Percentiles rank a stretch among this genome's conserved stretches.
phyloP scores from a whole-genome alignment of 2,888 invertebrate genomes.

The Idaea aversata region DNA sequence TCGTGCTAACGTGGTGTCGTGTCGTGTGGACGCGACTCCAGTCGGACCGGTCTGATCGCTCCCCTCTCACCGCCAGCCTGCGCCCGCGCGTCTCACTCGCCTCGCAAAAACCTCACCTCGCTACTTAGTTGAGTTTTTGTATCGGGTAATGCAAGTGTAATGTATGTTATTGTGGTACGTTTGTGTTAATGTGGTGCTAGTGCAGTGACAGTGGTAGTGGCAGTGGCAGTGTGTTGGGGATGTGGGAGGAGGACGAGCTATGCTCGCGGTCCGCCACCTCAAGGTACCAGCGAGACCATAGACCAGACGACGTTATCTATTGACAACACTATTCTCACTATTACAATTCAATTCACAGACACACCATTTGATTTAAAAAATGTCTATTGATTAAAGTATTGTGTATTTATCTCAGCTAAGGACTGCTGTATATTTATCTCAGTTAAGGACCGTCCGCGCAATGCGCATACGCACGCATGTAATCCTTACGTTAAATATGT shows the following conservation, averaged over 20 bases:
- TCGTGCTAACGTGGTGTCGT: not conserved
- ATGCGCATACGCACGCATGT: no score
- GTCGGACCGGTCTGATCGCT: not conserved
- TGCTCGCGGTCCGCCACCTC: not conserved
- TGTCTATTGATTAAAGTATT: no score
- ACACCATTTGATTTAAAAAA: not conserved
- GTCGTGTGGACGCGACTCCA: not conserved
- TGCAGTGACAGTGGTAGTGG: not conserved
- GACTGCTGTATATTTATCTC: no score
- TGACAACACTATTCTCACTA: not conserved
- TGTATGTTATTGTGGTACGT: not conserved
- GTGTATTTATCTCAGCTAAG: no score
- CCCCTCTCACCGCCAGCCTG: not conserved
- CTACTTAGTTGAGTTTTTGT: not conserved
- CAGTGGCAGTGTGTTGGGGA: not conserved
- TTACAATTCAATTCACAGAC: not conserved
- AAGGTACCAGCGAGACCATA: not conserved
- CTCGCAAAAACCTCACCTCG: not conserved
- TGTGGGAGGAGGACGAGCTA: not conserved
- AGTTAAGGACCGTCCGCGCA: no score
- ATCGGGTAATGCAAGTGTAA: not conserved
- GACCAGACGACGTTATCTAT: not conserved
- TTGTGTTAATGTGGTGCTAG: not conserved
- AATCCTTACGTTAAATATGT: no score
- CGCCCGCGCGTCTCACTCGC: not conserved